A percentile compares a stretch with the other conserved stretches of the same genome.
phyloP scores from a whole-genome alignment of 2,888 invertebrate genomes.

The Agonum fuliginosum region DNA sequence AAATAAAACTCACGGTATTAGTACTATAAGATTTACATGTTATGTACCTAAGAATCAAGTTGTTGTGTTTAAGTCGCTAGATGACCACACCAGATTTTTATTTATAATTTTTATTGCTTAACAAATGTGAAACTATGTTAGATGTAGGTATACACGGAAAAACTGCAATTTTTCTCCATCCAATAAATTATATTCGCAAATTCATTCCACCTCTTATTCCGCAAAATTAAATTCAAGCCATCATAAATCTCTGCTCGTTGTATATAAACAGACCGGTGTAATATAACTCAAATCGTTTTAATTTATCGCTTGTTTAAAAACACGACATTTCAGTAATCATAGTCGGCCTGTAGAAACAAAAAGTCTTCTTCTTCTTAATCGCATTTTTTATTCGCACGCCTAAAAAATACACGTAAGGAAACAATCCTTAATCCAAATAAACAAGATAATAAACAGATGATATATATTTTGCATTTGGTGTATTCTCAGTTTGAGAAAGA shows the following conservation, averaged over 20 bases:
- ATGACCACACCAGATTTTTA: no score
- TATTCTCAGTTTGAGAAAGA: neutral
- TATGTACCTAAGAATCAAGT: no score
- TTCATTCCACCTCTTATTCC: conserved; percentile 16
- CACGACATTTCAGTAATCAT: conserved; percentile 11
- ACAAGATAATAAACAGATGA: conserved; percentile 37
- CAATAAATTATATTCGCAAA: conserved; percentile 28
- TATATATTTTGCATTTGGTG: conserved; percentile 5
- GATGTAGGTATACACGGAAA: neutral
- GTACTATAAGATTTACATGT: no score
- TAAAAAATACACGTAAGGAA: conserved; percentile 11
- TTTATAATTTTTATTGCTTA: no score
- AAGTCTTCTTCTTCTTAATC: conserved; percentile 33
- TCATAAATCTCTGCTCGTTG: conserved; percentile 5
- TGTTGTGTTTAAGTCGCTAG: no score
- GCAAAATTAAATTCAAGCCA: conserved; percentile 23
- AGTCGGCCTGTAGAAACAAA: neutral
- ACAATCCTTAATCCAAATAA: conserved; percentile 26
- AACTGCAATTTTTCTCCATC: neutral
- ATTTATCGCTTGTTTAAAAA: conserved; percentile 32
- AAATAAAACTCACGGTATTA: no score
- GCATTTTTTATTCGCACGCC: conserved; percentile 11
- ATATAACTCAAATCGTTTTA: conserved; percentile 21
- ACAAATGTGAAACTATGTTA: no score
- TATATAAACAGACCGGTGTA: conserved; percentile 14